Base-by-base conservation (phyloP, 1,140 invertebrate genomes). In the Tetranychus urticae region DNA sequence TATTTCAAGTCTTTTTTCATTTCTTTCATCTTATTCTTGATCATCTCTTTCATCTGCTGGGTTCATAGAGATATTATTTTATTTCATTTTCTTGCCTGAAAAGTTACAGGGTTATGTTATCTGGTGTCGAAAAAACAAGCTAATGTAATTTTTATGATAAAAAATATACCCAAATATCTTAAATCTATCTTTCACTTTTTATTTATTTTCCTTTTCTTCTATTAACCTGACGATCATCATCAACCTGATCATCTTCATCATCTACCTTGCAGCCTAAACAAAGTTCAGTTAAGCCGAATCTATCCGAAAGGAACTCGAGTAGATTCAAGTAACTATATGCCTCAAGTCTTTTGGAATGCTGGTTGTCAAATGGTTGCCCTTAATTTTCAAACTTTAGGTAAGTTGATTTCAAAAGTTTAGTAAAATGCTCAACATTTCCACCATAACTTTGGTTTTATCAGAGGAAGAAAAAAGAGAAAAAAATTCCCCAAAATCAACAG, bases 251-350 rank as follows among this genome's bases (percentile, higher is more conserved):
- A 14, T 33, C 8, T 54, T 54, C 23, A 12, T 23, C 33, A n/a
- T 56, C 34, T 31, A 7, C 36, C 12, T 56, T 61, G 52, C 60
- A 77, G 74, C 66, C 98, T 98, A 72, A 99, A 99, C 76, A 99
- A 99, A 76, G 78, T 92, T 10, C 96, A 99, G 77, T 91, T 94
- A 82, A 94, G 88, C 66, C 78, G 96, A 56, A 98, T 99, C 69
- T 99, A 99, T 76, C 96, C 96, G 1, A 93, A 91, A 74, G 94
- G 96, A 62, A 97, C 93, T 0, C 74, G 96, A 47, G 94, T 94
- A 58, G 96, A 99, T 76, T 98, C 94, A 56, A 96, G 90, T 39
- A 99, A 99, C 73, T 99, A 97, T 72, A 92, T 99, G 86, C 96
- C 96, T 64, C 94, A 98, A 79, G 80, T 84, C 67, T 85, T 77